Conservation (phyloP, 1,140 invertebrate species). For the Reticulitermes speratus region DNA sequence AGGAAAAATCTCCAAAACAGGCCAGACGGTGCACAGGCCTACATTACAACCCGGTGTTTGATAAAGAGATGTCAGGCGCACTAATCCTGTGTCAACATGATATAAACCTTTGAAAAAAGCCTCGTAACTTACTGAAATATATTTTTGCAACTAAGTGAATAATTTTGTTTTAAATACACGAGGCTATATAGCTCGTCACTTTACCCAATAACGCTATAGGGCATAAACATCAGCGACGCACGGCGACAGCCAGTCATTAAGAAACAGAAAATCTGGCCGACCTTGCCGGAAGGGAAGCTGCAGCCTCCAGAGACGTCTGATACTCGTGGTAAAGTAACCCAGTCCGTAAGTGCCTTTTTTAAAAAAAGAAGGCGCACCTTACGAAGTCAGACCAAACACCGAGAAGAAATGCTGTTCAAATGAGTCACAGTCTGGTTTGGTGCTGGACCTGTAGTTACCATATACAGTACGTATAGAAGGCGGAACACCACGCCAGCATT, state of each 20-base stretch:
- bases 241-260: background rate
- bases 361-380: background rate
- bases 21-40: too few species aligned
- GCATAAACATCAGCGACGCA: background rate
- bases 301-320: background rate
- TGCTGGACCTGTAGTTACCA: background rate
- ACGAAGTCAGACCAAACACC: background rate
- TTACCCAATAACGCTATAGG: background rate
- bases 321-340: background rate
- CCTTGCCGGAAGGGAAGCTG: background rate
- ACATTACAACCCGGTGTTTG: too few species aligned
- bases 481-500: background rate
- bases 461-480: background rate
- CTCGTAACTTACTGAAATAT: too few species aligned
- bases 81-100: too few species aligned
- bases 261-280: background rate
- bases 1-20: too few species aligned
- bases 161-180: too few species aligned
- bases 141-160: too few species aligned
- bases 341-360: background rate
- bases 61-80: too few species aligned
- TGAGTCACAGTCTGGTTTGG: background rate
- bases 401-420: background rate
- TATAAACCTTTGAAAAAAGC: too few species aligned
- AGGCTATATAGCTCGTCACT: too few species aligned